A percentile compares a stretch with the other conserved stretches of the same genome.
phyloP scores from a whole-genome alignment of 35 echinoderm and acorn worm genomes.

The Heliocidaris erythrogramma region DNA sequence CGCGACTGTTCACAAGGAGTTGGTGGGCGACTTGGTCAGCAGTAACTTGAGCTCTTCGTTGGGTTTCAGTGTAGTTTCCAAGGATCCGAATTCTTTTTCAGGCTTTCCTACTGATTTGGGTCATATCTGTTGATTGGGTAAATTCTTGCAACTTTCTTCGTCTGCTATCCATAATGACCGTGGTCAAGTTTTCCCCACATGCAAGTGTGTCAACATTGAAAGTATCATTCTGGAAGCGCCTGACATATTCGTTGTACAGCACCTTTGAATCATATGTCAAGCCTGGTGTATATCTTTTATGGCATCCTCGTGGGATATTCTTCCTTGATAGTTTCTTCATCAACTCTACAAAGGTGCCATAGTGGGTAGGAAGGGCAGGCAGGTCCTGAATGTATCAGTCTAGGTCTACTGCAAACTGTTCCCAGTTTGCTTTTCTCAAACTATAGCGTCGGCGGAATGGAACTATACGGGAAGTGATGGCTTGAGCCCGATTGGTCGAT shows the following conservation, averaged over 20 bases:
- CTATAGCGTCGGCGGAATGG: conserved; percentile 47
- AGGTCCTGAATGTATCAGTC: conserved; percentile 36
- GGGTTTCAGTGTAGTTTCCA: conserved; percentile 19
- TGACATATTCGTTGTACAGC: conserved; percentile 47
- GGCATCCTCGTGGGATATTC: no score
- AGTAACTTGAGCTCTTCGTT: conserved; percentile 27
- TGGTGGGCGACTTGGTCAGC: conserved; percentile 52
- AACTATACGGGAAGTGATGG: conserved; percentile 28
- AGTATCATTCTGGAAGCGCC: conserved; percentile 45
- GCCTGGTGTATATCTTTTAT: conserved; percentile 45
- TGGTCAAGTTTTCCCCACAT: conserved; percentile 59
- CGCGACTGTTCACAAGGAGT: conserved; percentile 39
- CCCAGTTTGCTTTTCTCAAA: conserved; percentile 54
- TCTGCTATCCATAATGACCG: conserved; percentile 43
- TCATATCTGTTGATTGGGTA: conserved; percentile 42
- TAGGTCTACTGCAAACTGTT: no score
- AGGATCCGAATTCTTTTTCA: no score
- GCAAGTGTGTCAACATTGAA: no score
- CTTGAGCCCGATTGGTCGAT: conserved; percentile 42
- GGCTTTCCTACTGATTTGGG: conserved; percentile 47
- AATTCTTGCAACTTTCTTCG: conserved; percentile 27
- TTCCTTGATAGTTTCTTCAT: conserved; percentile 20
- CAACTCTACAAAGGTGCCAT: conserved; percentile 48
- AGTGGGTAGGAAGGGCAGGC: conserved; percentile 18
- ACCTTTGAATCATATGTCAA: conserved; percentile 28